These are phyloP conservation scores for Hemicrepidius hirtus DNA, from an alignment of 2,888 invertebrate species.

Conservation along the genomic window DNA sequence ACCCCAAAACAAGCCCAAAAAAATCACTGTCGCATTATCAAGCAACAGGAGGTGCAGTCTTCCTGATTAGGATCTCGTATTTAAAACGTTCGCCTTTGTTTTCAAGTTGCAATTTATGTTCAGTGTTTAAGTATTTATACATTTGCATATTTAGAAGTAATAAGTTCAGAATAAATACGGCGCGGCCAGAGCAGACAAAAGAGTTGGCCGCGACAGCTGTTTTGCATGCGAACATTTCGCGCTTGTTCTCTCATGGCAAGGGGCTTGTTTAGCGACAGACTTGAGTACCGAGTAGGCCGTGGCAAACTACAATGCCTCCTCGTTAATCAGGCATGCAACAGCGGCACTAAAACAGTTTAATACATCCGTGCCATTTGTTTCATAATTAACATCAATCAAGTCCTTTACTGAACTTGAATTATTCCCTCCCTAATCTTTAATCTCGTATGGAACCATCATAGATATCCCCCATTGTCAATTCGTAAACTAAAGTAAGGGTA, in stretches of 20 bases:
- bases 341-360: neutral
- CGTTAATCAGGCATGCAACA: constrained; percentile 42
- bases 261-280: constrained; percentile 42
- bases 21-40: no score
- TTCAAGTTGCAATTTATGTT: constrained; percentile 29
- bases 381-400: no score
- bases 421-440: no score
- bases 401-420: no score
- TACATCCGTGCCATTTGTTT: neutral
- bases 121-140: constrained; percentile 18
- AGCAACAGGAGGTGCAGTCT: neutral
- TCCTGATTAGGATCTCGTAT: constrained; percentile 3
- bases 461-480: no score
- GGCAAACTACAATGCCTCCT: constrained; percentile 46
- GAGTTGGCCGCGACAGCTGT: constrained; percentile 49
- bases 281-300: constrained; percentile 51
- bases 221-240: constrained; percentile 52
- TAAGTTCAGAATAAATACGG: constrained; percentile 43
- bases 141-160: constrained; percentile 46
- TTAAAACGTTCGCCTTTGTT: constrained; percentile 9
- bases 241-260: constrained; percentile 5
- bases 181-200: constrained; percentile 51
- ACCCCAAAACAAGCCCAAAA: no score
- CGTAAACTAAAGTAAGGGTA: no score
- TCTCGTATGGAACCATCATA: no score